phyloP scores from a whole-genome alignment of 2,113 vertebrate genomes.

The Falcunculus frontatus region DNA sequence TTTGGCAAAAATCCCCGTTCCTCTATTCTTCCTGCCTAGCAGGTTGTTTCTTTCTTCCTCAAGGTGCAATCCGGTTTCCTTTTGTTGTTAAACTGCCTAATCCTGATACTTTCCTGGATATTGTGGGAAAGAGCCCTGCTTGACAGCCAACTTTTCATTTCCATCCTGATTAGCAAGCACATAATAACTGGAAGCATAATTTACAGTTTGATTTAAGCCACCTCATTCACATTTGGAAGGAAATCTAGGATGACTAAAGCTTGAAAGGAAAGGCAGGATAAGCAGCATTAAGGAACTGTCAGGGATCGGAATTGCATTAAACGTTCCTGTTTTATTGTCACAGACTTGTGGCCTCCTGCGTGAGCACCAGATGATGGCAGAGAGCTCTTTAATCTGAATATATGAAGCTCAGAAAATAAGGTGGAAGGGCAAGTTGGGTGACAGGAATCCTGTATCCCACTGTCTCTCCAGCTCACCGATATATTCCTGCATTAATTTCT shows the following conservation, averaged over 20 bases:
- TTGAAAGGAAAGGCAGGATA: slow-evolving; percentile 54
- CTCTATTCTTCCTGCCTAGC: slow-evolving; percentile 48
- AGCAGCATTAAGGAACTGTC: slow-evolving; percentile 42
- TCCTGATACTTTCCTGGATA: slow-evolving; percentile 54
- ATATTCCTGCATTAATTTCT: neutral
- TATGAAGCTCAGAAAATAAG: neutral
- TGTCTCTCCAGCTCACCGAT: neutral
- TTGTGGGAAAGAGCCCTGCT: slow-evolving; percentile 54
- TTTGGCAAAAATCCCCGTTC: slow-evolving; percentile 18
- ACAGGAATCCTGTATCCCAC: neutral
- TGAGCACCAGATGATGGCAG: neutral
- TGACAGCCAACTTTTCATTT: slow-evolving; percentile 49
- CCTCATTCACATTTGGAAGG: slow-evolving; percentile 45
- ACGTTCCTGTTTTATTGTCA: neutral
- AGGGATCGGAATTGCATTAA: slow-evolving; percentile 3
- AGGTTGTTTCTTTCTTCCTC: slow-evolving; percentile 64
- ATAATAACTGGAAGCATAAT: slow-evolving; percentile 54
- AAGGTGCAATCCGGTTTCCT: slow-evolving; percentile 61
- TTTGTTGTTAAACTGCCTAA: slow-evolving; percentile 47
- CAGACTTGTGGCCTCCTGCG: neutral
- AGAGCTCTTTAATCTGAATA: neutral
- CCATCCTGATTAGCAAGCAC: slow-evolving; percentile 53
- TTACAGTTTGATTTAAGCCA: slow-evolving; percentile 39
- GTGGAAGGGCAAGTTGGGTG: neutral
- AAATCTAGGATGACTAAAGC: slow-evolving; percentile 49